Percentiles rank a stretch among this genome's conserved stretches.
Conservation (phyloP, 2,888 invertebrate genomes). For the Catonia carolina region DNA sequence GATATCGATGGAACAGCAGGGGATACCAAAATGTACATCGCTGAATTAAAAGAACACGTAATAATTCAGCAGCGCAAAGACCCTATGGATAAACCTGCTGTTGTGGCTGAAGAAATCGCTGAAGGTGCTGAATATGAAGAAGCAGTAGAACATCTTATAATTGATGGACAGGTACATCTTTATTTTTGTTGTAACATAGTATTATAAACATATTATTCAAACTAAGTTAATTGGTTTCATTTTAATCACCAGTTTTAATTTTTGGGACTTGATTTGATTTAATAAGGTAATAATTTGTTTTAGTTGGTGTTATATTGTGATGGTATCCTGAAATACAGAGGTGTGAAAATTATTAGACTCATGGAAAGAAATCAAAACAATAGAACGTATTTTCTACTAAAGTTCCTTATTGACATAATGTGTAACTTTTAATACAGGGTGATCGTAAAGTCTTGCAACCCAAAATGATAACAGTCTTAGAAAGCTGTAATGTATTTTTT, state of each 20-base stretch:
- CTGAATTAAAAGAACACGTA: slow-evolving; percentile 48
- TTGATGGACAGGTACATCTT: slow-evolving; percentile 36
- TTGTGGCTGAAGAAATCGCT: slow-evolving; percentile 28
- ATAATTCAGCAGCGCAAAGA: slow-evolving; percentile 46
- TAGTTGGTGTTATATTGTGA: too few relatives aligned
- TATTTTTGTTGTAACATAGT: too few relatives aligned
- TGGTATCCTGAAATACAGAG: too few relatives aligned
- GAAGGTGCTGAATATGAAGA: slow-evolving; percentile 33
- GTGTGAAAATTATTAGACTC: too few relatives aligned
- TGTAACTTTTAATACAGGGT: too few relatives aligned
- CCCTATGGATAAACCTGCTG: slow-evolving; percentile 12
- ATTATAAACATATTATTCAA: not conserved
- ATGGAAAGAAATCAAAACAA: too few relatives aligned
- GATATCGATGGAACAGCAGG: slow-evolving; percentile 39
- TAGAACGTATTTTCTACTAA: too few relatives aligned
- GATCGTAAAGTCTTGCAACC: too few relatives aligned
- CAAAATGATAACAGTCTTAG: too few relatives aligned
- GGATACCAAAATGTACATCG: slow-evolving; percentile 45
- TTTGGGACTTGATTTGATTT: not conserved
- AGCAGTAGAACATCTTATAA: slow-evolving; percentile 36
- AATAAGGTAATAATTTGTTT: too few relatives aligned
- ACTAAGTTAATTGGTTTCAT: not conserved
- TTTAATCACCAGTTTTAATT: not conserved
- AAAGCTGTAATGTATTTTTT: too few relatives aligned
- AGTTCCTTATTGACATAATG: too few relatives aligned